Evolutionary conservation across 1,140 invertebrate species (phyloP).

Genomic region (Amyelois transitella): DNA sequence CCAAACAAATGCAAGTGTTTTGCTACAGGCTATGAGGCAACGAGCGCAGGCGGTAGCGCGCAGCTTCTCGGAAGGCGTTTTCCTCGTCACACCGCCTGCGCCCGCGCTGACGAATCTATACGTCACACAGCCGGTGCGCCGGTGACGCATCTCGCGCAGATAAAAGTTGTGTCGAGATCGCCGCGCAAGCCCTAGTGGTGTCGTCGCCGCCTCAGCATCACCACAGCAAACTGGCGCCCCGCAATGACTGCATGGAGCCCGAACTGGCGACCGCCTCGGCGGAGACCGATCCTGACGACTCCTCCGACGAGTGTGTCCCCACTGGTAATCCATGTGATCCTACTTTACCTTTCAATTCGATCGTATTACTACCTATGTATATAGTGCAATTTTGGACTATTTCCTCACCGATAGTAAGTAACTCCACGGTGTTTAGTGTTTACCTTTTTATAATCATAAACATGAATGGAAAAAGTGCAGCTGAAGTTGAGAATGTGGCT

Average conservation of each 20-base stretch:
- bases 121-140: slow-evolving; percentile 50
- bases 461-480: too few relatives aligned
- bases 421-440: too few relatives aligned
- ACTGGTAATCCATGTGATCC: slow-evolving; percentile 57
- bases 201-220: not conserved
- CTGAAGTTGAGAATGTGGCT: too few relatives aligned
- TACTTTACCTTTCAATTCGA: too few relatives aligned
- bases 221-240: slow-evolving; percentile 15
- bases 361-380: too few relatives aligned
- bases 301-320: slow-evolving; percentile 52
- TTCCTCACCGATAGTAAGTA: too few relatives aligned
- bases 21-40: not conserved
- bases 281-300: slow-evolving; percentile 24
- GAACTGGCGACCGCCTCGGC: slow-evolving; percentile 21
- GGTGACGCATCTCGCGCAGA: slow-evolving; percentile 40
- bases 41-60: slow-evolving; percentile 1
- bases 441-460: too few relatives aligned
- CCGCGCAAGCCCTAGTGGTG: slow-evolving; percentile 41
- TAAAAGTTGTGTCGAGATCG: slow-evolving; percentile 41
- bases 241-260: slow-evolving; percentile 61
- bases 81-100: slow-evolving; percentile 48
- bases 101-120: slow-evolving; percentile 39
- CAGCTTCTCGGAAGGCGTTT: slow-evolving; percentile 68
- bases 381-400: too few relatives aligned
- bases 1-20: not conserved